phyloP scores from a whole-genome alignment of 2,888 invertebrate genomes.

The Watsonalla binaria region DNA sequence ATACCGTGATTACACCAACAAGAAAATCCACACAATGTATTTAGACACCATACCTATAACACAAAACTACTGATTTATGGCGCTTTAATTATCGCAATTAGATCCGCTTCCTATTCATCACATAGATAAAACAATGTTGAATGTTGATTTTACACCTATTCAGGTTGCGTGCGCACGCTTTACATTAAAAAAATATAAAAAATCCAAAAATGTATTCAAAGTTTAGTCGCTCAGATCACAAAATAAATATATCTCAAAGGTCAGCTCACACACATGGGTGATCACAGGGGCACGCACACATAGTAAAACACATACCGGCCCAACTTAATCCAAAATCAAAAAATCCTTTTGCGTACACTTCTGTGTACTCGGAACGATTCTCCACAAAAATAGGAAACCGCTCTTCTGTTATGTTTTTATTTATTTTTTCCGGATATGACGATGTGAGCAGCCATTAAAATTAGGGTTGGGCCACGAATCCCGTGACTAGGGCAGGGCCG shows the following conservation, averaged over 20 bases:
- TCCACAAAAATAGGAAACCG: no score
- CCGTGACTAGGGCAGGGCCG: slow-evolving; percentile 68
- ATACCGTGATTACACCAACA: neutral
- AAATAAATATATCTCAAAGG: no score
- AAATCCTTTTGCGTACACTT: no score
- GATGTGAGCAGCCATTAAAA: slow-evolving; percentile 75
- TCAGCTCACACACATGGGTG: no score
- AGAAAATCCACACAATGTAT: neutral
- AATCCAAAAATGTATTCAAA: no score
- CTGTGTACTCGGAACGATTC: no score
- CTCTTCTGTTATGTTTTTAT: slow-evolving; percentile 39
- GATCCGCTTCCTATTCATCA: slow-evolving; percentile 50
- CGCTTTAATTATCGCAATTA: slow-evolving; percentile 62
- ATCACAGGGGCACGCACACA: no score
- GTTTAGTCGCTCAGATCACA: no score
- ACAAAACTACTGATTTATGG: slow-evolving; percentile 57
- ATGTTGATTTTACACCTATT: slow-evolving; percentile 33
- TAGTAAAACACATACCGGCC: no score
- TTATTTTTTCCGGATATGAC: slow-evolving; percentile 67
- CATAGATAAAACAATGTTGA: slow-evolving; percentile 12
- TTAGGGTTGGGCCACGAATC: slow-evolving; percentile 76
- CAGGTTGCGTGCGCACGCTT: slow-evolving; percentile 13
- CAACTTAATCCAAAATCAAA: no score
- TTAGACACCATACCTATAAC: slow-evolving; percentile 20
- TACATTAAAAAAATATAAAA: neutral